These are phyloP conservation scores for Meles meles DNA, from an alignment of 2,113 vertebrate genomes.

Conservation along the genomic window DNA sequence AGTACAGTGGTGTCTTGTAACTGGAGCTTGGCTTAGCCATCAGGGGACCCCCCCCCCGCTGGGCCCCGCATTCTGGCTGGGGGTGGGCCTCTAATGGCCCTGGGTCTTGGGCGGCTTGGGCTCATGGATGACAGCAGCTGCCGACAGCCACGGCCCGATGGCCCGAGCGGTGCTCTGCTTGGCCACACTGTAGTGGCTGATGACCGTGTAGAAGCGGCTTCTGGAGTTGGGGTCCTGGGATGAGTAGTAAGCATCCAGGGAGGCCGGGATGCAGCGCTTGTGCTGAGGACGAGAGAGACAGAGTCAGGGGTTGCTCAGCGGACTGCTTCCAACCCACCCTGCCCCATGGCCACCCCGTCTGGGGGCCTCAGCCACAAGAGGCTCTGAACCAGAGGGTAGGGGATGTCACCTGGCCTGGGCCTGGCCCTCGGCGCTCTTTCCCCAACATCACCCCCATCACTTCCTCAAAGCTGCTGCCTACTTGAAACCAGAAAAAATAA, in stretches of 20 bases:
- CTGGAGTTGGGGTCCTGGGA: conserved; percentile 95
- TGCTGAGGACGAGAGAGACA: conserved; percentile 83
- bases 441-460: too few relatives aligned
- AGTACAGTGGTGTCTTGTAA: conserved; percentile 71
- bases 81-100: conserved; percentile 86
- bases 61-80: neutral
- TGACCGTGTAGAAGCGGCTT: conserved; percentile 97
- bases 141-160: conserved; percentile 95
- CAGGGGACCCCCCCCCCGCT: conserved; percentile 29
- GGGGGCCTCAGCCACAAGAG: rapidly evolving
- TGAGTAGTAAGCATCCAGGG: conserved; percentile 96
- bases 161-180: conserved; percentile 98
- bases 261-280: conserved; percentile 98
- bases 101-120: conserved; percentile 90
- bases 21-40: conserved; percentile 73
- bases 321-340: neutral
- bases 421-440: neutral
- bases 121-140: conserved; percentile 88
- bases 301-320: neutral
- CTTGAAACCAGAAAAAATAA: neutral
- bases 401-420: too few relatives aligned
- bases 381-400: neutral
- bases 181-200: conserved; percentile 99
- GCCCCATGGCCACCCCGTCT: rapidly evolving
- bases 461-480: neutral